Conservation (phyloP, 2,113 vertebrate species). For the Passer montanus region DNA sequence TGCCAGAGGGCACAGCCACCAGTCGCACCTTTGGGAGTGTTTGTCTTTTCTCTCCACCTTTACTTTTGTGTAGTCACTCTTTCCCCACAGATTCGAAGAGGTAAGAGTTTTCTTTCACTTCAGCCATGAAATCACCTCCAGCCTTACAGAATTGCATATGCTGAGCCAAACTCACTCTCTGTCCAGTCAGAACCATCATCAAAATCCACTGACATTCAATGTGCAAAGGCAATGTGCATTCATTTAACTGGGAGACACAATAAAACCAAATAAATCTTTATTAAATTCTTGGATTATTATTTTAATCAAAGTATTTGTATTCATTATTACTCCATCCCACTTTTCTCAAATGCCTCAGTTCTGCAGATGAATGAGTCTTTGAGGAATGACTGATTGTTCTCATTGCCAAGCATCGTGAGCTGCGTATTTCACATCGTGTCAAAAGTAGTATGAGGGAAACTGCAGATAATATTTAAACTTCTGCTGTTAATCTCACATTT, state of each 20-base stretch:
- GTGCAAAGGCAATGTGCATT: rapidly evolving
- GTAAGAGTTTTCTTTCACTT: background rate
- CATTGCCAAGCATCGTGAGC: background rate
- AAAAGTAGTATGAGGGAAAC: background rate
- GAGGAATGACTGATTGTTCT: background rate
- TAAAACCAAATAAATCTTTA: background rate
- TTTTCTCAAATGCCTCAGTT: background rate
- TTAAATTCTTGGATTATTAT: background rate
- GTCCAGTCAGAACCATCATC: background rate
- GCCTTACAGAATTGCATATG: background rate
- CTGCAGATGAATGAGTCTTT: background rate
- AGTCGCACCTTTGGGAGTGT: rapidly evolving
- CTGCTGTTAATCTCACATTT: background rate
- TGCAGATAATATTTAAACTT: background rate
- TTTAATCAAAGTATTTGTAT: background rate
- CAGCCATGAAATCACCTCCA: background rate
- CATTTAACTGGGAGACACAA: rapidly evolving
- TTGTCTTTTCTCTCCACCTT: background rate
- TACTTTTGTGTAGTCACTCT: background rate
- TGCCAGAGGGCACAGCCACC: background rate
- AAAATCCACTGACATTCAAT: background rate
- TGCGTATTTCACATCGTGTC: rapidly evolving
- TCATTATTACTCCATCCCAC: background rate
- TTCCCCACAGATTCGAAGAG: background rate
- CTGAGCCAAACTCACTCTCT: background rate